Conservation (phyloP, 2,888 invertebrate genomes). For the Pemphredon lugubris region DNA sequence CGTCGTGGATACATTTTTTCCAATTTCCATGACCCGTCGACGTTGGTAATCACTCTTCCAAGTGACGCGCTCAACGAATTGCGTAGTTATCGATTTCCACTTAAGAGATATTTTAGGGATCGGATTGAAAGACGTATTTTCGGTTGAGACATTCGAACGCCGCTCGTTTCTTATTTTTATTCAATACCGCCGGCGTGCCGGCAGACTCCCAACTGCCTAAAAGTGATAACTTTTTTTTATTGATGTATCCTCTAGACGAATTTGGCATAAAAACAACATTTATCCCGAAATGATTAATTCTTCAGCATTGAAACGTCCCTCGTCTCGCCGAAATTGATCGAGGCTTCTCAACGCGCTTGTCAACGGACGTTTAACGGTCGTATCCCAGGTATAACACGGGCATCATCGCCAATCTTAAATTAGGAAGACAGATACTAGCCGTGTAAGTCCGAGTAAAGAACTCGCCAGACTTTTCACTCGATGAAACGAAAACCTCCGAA, state of each 20-base stretch:
- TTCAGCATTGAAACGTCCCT: too few relatives aligned
- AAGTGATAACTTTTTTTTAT: too few relatives aligned
- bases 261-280: too few relatives aligned
- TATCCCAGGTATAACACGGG: too few relatives aligned
- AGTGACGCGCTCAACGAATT: slow-evolving; percentile 41
- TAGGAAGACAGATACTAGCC: not conserved
- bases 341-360: too few relatives aligned
- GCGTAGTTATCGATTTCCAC: slow-evolving; percentile 40
- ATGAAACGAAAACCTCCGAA: not conserved
- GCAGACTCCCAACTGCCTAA: not conserved
- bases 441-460: not conserved
- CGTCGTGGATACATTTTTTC: not conserved
- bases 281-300: too few relatives aligned
- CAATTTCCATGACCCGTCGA: slow-evolving; percentile 19
- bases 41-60: slow-evolving; percentile 33
- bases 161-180: not conserved
- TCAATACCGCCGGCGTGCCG: not conserved
- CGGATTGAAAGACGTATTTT: slow-evolving; percentile 36
- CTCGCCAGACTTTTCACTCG: slow-evolving; percentile 9
- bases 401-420: too few relatives aligned
- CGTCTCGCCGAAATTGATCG: too few relatives aligned
- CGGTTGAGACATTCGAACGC: slow-evolving; percentile 29
- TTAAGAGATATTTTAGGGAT: slow-evolving; percentile 38
- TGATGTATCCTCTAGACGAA: too few relatives aligned
- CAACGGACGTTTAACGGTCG: too few relatives aligned